Evolutionary conservation across 2,797 vertebrate species (phyloP).

Genomic region (Morus bassanus): DNA sequence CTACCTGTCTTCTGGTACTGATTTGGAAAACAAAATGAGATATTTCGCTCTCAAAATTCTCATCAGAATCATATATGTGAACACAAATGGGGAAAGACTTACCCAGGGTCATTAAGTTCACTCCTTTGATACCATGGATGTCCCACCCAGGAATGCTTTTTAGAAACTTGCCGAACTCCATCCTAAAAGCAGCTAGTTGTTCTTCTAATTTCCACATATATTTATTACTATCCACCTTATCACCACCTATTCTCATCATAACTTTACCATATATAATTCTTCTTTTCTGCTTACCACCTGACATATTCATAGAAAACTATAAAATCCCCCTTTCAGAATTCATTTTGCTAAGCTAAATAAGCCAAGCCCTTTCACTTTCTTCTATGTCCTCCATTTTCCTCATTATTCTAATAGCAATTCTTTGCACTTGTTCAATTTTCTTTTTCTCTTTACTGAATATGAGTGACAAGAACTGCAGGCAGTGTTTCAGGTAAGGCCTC

Average conservation of each 20-base stretch:
- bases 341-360: neutral
- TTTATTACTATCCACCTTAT: neutral
- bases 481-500: neutral
- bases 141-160: neutral
- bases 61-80: neutral
- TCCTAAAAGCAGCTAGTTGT: neutral
- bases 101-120: neutral
- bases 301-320: neutral
- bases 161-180: neutral
- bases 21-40: neutral
- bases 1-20: neutral
- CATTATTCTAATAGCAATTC: neutral
- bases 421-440: neutral
- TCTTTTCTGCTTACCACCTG: neutral
- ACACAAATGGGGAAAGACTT: neutral
- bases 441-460: neutral
- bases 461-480: neutral
- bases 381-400: neutral
- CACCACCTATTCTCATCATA: neutral
- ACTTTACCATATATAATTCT: neutral
- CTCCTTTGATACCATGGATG: neutral
- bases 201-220: neutral
- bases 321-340: neutral
- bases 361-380: neutral
- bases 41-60: neutral